A percentile compares a stretch with the other conserved stretches of the same genome.
Evolutionary conservation across 2,888 invertebrate species (phyloP).

Genomic region (Pollenia griseotomentosa): DNA sequence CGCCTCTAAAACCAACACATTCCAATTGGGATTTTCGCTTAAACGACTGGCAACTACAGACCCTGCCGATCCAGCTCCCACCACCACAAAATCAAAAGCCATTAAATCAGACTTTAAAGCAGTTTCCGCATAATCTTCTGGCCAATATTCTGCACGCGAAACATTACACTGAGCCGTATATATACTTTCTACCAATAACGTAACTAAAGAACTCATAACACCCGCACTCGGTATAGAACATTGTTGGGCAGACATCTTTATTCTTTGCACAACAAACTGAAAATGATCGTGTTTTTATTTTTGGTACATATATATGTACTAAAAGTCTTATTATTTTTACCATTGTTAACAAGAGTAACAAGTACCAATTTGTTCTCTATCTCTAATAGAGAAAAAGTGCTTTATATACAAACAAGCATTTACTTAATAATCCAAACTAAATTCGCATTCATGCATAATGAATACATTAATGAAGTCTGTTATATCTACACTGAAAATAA

Average conservation of each 20-base stretch:
- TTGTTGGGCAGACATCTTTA: constrained; percentile 30
- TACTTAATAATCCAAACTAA: too few species aligned
- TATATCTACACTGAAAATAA: too few species aligned
- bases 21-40: constrained; percentile 84
- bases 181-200: constrained; percentile 85
- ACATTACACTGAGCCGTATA: constrained; percentile 87
- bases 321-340: too few species aligned
- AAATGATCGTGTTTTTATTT: too few species aligned
- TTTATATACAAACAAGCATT: too few species aligned
- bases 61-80: constrained; percentile 85
- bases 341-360: too few species aligned
- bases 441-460: too few species aligned
- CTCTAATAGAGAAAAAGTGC: too few species aligned
- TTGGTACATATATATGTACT: too few species aligned
- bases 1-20: constrained; percentile 85
- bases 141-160: constrained; percentile 85
- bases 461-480: too few species aligned
- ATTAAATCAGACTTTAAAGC: constrained; percentile 80
- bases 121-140: constrained; percentile 84
- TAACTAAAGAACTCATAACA: constrained; percentile 84
- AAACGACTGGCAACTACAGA: constrained; percentile 85
- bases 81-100: constrained; percentile 83
- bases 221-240: constrained; percentile 77
- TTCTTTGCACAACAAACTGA: too few species aligned
- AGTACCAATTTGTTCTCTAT: too few species aligned